Evolutionary conservation across 2,797 vertebrate species (phyloP).

Genomic region (Momotus momota): DNA sequence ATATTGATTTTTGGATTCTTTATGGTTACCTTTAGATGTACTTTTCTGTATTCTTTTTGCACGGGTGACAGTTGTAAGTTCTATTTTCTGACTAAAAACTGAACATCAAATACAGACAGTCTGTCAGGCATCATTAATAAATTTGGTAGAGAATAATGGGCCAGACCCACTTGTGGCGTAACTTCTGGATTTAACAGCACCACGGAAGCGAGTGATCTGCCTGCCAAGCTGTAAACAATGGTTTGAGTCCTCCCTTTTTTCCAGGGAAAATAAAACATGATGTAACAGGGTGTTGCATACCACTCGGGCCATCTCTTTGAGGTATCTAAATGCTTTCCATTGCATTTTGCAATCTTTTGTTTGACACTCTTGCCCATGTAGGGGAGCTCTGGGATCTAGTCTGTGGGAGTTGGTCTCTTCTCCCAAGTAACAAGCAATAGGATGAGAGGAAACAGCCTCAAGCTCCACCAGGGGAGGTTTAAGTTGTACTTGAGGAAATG

Average conservation of each 20-base stretch:
- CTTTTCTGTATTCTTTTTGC: conserved; percentile 21
- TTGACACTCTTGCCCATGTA: background rate
- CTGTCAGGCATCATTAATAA: conserved; percentile 40
- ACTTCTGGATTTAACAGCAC: background rate
- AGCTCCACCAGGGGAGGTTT: background rate
- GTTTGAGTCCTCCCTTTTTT: background rate
- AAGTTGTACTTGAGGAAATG: background rate
- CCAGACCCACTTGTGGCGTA: background rate
- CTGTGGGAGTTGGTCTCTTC: background rate
- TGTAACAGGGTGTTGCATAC: background rate
- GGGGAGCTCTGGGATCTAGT: fast-evolving
- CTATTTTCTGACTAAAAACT: conserved; percentile 34
- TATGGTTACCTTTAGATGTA: background rate
- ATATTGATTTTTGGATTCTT: conserved; percentile 28
- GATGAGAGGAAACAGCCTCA: background rate
- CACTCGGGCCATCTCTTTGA: background rate
- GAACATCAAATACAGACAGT: conserved; percentile 22
- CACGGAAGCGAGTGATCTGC: background rate
- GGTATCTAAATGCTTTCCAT: background rate
- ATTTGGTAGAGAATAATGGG: background rate
- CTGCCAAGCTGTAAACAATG: background rate
- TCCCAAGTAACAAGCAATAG: background rate
- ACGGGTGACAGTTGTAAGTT: background rate
- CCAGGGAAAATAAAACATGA: background rate
- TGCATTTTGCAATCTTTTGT: background rate